A percentile compares a stretch with the other conserved stretches of the same genome.
These are phyloP conservation scores for Pionites leucogaster DNA, from an alignment of 2,113 vertebrate species.

Conservation along the genomic window DNA sequence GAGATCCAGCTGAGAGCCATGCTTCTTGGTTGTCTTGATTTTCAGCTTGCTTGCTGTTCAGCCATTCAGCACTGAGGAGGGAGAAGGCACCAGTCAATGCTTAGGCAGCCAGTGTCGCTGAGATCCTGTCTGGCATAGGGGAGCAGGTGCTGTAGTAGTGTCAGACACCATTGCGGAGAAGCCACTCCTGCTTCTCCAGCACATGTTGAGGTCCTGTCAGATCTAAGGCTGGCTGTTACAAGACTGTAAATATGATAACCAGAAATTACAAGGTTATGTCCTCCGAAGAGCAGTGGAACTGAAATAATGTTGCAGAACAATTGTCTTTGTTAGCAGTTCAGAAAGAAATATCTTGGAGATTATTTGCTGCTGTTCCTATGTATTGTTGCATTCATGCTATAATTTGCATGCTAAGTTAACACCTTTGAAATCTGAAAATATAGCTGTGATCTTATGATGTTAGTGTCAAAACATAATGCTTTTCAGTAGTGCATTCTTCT, in stretches of 20 bases:
- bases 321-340: background rate
- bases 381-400: background rate
- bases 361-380: background rate
- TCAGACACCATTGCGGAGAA: background rate
- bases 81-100: background rate
- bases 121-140: background rate
- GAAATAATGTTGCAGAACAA: background rate
- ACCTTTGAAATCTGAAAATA: background rate
- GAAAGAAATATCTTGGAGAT: background rate
- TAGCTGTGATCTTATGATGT: fast-evolving
- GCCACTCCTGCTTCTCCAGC: background rate
- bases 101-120: background rate
- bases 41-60: background rate
- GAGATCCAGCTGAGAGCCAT: background rate
- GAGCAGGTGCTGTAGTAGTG: background rate
- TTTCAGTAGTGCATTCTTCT: background rate
- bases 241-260: background rate
- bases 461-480: background rate
- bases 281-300: background rate
- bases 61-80: fast-evolving
- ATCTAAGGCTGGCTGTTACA: background rate
- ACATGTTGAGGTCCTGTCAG: background rate
- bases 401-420: background rate
- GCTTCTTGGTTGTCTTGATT: background rate
- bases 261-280: background rate